A percentile compares a stretch with the other conserved stretches of the same genome.
These are phyloP conservation scores for Morus bassanus DNA, from an alignment of 2,797 vertebrate genomes.

Conservation along the genomic window DNA sequence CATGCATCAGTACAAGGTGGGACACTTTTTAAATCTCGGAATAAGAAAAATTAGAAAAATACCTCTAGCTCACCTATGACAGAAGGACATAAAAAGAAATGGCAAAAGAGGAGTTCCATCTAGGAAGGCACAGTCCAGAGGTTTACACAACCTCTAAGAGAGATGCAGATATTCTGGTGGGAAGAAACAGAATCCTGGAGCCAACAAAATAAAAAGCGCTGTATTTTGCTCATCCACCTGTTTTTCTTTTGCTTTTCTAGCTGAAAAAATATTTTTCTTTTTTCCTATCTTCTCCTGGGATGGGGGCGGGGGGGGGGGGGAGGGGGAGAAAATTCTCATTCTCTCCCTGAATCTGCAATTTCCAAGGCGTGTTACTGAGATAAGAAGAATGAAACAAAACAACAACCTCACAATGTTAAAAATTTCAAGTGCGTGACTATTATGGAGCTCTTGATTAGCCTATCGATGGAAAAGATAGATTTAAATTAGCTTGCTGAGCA, in stretches of 20 bases:
- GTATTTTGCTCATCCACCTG: neutral
- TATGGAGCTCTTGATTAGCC: neutral
- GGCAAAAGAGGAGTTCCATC: rapidly evolving
- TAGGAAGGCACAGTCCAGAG: neutral
- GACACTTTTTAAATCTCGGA: neutral
- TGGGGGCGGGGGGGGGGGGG: too few species aligned
- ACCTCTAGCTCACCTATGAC: neutral
- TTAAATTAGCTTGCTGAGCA: neutral
- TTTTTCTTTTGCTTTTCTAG: neutral
- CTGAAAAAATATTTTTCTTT: neutral
- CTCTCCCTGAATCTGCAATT: neutral
- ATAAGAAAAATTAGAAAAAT: neutral
- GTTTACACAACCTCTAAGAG: neutral
- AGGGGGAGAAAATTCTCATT: neutral
- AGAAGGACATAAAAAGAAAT: neutral
- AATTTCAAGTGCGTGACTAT: neutral
- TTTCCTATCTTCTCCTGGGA: neutral
- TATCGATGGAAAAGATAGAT: neutral
- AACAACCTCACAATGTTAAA: neutral
- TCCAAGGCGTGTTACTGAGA: neutral
- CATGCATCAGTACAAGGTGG: neutral
- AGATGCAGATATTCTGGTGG: neutral
- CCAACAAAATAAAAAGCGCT: neutral
- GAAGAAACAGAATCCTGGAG: neutral
- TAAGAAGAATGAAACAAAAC: neutral